Evolutionary conservation across 2,113 vertebrate species (phyloP), one percentile per base, ranked within the genome.

Genomic region (Perca schrenkii): DNA sequence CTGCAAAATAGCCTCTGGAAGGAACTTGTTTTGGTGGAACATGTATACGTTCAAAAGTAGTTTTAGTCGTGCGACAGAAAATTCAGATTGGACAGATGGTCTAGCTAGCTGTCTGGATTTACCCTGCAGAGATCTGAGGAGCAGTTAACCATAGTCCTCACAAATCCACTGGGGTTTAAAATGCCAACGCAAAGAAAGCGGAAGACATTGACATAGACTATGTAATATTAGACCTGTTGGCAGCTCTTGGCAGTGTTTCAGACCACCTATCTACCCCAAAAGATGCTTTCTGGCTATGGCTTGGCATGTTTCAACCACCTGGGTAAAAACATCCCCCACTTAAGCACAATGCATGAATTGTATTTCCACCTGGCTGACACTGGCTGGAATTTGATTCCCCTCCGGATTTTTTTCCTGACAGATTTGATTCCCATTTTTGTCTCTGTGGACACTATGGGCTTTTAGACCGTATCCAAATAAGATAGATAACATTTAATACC

Each of bases 301-400:
- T 36, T 7, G 4, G 3, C 16, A 56, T 79, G 57, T 57, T 63
- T 80, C 53, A 53, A 67, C 64, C 79, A 60, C 76, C 50, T 0
- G 60, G 73, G n/a, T 69, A 66, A 52, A 77, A 73, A 46, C 25
- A 34, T 8, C 62, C 19, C 58, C 31, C 46, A 15, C 58, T 76
- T 54, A 31, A 34, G 10, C 47, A 40, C 74, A 15, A 46, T n/a
- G 22, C 47, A 74, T 66, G 71, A 61, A 70, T 22, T 61, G 14
- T 6, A 47, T 86, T 86, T 90, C 71, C 77, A 84, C 43, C 86
- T 74, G 77, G 56, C 52, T 69, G 67, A 66, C 54, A 53, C 65
- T 7, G 72, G 43, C 61, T 72, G 65, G 52, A 34, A 72, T 66
- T 28, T 3, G 13, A 78, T 67, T 74, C 62, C 49, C 40, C 66